Conservation (phyloP, 2,113 vertebrate genomes). For the Cariama cristata region DNA sequence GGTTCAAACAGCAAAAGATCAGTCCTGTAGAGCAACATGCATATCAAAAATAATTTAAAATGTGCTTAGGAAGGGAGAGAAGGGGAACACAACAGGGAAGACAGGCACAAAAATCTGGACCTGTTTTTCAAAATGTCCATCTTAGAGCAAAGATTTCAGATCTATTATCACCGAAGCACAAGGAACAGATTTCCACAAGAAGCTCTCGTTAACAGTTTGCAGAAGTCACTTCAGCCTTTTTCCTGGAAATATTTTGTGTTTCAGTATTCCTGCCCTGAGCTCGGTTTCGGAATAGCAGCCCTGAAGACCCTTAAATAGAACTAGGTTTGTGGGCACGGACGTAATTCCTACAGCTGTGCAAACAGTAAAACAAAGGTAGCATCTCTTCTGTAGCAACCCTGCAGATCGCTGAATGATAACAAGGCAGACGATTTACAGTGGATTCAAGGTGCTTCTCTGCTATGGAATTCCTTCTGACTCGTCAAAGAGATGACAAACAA, state of each 20-base stretch:
- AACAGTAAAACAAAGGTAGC: conserved; percentile 32
- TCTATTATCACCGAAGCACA: neutral
- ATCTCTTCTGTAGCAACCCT: neutral
- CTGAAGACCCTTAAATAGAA: conserved; percentile 44
- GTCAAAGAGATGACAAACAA: conserved; percentile 69
- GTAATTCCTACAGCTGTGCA: conserved; percentile 35
- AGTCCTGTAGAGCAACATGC: neutral
- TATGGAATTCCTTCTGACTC: conserved; percentile 48
- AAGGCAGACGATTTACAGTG: conserved; percentile 59
- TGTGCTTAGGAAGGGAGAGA: neutral
- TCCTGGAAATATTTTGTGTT: neutral
- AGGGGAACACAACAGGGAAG: neutral
- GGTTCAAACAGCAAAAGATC: neutral
- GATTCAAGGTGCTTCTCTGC: conserved; percentile 41
- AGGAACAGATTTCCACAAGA: neutral
- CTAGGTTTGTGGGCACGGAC: neutral
- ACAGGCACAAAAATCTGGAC: neutral
- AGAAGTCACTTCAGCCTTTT: neutral
- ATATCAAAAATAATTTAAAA: neutral
- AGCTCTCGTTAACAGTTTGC: neutral
- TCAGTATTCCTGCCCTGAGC: neutral
- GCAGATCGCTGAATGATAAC: conserved; percentile 60
- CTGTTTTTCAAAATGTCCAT: neutral
- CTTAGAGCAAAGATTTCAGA: neutral
- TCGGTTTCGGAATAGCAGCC: neutral